Base-by-base conservation (phyloP, 2,113 vertebrate genomes). In the Sprattus sprattus region DNA sequence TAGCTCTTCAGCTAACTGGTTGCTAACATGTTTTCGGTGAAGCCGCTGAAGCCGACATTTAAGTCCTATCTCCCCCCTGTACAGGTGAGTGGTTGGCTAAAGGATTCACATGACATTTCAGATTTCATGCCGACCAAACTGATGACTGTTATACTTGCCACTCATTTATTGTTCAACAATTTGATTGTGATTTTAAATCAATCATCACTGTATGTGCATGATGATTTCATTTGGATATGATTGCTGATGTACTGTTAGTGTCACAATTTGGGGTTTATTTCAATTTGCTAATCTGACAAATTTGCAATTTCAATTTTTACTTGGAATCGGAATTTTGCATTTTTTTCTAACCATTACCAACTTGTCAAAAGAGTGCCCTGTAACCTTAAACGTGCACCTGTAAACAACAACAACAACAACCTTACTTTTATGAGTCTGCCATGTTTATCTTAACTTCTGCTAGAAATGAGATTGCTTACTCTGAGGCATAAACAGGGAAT, bases 51-150 rank as follows among this genome's bases (percentile, higher is more conserved):
- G 88, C 95, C 98, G 86, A 97, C 97, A 75, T 99, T 99, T 94
- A 97, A 93, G 89, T 96, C 95, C 60, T 99, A 99, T 91, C 97
- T 99, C 80, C 95, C 97, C 86, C 96, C 97, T 83, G 89, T 95
- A 22, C 97, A 97, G 96, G 97, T 99, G 94, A 92, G 88, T 86
- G 3, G 84, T 45, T 46, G 64, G 64, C 64, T 39, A 3, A 28
- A 67, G n/a, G 6, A 64, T 22, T n/a, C 20, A 64, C 20, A 0
- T 64, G 4, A 16, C 3, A 54, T 54, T 18, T 54, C 18, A 20
- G 6, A 22, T 60, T 6, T 22, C 18, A 5, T 39, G 39, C 39
- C 39, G 1, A 39, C 39, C 39, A 39, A 39, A 39, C 39, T 44
- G 25, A 0, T 47, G 0, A 20, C 18, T 6, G 45, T 18, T 45